A percentile compares a stretch with the other conserved stretches of the same genome.
phyloP scores from a whole-genome alignment of 37 sponge, comb jelly and placozoan species.

The Aphrocallistes beatrix region DNA sequence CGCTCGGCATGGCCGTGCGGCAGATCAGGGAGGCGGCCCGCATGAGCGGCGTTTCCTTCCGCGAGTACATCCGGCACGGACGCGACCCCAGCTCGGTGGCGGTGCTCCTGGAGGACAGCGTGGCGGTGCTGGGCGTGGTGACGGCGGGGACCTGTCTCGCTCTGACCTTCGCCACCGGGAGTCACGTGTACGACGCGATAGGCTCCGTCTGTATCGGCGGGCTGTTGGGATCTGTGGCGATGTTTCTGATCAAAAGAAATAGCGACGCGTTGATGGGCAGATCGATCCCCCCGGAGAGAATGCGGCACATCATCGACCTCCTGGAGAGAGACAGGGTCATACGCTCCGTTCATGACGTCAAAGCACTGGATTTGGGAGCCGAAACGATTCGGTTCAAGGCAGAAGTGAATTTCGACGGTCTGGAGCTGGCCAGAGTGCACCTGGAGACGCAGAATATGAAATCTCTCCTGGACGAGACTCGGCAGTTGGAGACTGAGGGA shows the following conservation, averaged over 20 bases:
- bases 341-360: slow-evolving; percentile 85
- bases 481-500: slow-evolving; percentile 25
- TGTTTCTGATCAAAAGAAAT: slow-evolving; percentile 88
- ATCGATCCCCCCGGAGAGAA: slow-evolving; percentile 51
- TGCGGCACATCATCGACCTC: slow-evolving; percentile 52
- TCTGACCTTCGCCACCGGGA: slow-evolving; percentile 62
- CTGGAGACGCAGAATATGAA: slow-evolving; percentile 53
- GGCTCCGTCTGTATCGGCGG: slow-evolving; percentile 89
- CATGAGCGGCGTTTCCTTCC: slow-evolving; percentile 54
- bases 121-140: slow-evolving; percentile 76
- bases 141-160: slow-evolving; percentile 58
- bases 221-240: slow-evolving; percentile 77
- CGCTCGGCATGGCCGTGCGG: slow-evolving; percentile 58
- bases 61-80: slow-evolving; percentile 76
- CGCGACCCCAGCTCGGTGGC: slow-evolving; percentile 92
- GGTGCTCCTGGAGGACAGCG: slow-evolving; percentile 94
- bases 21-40: slow-evolving; percentile 67
- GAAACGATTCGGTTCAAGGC: slow-evolving; percentile 81
- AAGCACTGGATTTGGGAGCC: slow-evolving; percentile 89
- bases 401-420: slow-evolving; percentile 86
- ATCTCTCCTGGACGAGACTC: slow-evolving; percentile 29
- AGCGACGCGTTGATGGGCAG: slow-evolving; percentile 90
- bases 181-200: slow-evolving; percentile 80
- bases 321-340: slow-evolving; percentile 63
- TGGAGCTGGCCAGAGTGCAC: slow-evolving; percentile 58